These are phyloP conservation scores for Habrosyne pyritoides DNA, from an alignment of 2,888 invertebrate species.

Conservation along the genomic window DNA sequence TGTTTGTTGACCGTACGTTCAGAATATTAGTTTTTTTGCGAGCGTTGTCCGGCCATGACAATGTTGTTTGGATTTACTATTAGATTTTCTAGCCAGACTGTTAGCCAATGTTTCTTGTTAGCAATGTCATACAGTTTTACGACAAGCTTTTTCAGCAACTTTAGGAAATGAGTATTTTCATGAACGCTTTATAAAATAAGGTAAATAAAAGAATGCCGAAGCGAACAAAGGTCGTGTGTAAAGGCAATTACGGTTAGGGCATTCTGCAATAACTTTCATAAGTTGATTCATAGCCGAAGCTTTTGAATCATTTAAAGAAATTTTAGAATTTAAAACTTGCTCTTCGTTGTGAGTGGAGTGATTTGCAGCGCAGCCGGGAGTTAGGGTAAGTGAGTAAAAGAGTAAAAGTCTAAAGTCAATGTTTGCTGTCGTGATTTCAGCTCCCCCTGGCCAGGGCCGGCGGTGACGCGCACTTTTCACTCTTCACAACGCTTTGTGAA, in stretches of 20 bases:
- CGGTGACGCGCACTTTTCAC: conserved; percentile 58
- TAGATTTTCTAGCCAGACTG: conserved; percentile 4
- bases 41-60: conserved; percentile 2
- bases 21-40: conserved; percentile 2
- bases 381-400: conserved; percentile 79
- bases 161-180: conserved; percentile 5
- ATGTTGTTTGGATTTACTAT: conserved; percentile 5
- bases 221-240: conserved; percentile 38
- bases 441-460: conserved; percentile 47
- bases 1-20: not conserved
- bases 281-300: conserved; percentile 51
- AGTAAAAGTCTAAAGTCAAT: conserved; percentile 81
- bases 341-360: conserved; percentile 66
- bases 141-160: conserved; percentile 4
- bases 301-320: conserved; percentile 65
- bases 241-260: conserved; percentile 48
- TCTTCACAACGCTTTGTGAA: conserved; percentile 39
- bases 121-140: conserved; percentile 3
- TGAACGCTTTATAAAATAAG: conserved; percentile 4
- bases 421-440: conserved; percentile 80
- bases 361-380: conserved; percentile 70
- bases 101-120: conserved; percentile 5
- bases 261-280: conserved; percentile 51
- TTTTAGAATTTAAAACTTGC: conserved; percentile 65
- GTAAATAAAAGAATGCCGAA: conserved; percentile 15